Evolutionary conservation across 2,797 vertebrate genomes (phyloP).

Genomic region (Danio kyathit): DNA sequence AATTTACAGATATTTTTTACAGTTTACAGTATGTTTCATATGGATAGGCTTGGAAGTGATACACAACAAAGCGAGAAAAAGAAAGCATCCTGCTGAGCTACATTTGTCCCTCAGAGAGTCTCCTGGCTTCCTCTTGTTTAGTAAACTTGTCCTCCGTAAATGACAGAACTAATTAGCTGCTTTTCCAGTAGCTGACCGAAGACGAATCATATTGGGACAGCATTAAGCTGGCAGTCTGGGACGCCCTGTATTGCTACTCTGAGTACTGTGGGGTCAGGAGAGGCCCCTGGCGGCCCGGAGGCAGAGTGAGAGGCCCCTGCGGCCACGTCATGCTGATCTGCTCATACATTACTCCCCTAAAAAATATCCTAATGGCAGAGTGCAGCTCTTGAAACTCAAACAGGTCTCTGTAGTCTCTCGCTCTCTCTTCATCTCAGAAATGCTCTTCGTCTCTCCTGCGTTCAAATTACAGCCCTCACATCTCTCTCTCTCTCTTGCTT

Average conservation of each 20-base stretch:
- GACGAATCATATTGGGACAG: conserved; percentile 46
- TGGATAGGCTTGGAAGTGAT: background rate
- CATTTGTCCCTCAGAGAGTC: conserved; percentile 36
- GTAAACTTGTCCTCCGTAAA: conserved; percentile 37
- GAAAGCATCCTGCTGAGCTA: background rate
- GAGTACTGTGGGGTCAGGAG: conserved; percentile 14
- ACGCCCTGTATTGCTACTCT: background rate
- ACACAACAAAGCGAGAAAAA: conserved; percentile 17
- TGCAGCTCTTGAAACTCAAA: conserved; percentile 29
- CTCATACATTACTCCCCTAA: conserved; percentile 19
- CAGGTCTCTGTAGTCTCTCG: conserved; percentile 33
- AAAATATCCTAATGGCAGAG: conserved; percentile 15
- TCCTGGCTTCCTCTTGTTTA: conserved; percentile 20
- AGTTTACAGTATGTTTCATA: too few species aligned
- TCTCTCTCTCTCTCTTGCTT: conserved; percentile 23
- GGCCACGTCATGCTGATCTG: conserved; percentile 42
- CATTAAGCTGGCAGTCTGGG: conserved; percentile 36
- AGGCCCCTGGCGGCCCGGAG: conserved; percentile 26
- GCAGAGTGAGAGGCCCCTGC: conserved; percentile 31
- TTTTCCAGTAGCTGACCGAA: conserved; percentile 55
- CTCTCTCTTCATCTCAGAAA: conserved; percentile 15
- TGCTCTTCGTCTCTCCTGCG: background rate
- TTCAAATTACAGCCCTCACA: conserved; percentile 22
- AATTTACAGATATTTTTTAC: too few species aligned
- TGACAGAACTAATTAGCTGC: conserved; percentile 52